A percentile compares a stretch with the other conserved stretches of the same genome.
Conservation (phyloP, 2,797 vertebrate genomes). For the Potorous gilbertii region DNA sequence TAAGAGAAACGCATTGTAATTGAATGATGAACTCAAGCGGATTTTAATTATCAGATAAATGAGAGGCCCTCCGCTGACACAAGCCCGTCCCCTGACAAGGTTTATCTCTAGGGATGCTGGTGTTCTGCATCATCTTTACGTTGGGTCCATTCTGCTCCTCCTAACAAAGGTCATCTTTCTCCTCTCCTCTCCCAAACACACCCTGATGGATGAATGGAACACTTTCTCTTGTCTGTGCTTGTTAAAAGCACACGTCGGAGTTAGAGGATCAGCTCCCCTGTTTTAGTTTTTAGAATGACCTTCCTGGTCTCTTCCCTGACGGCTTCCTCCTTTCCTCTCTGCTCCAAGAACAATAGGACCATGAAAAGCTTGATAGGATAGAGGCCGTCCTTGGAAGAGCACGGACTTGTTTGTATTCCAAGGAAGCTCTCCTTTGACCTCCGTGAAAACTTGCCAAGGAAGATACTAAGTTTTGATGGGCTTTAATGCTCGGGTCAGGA, state of each 20-base stretch:
- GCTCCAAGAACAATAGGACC: not conserved
- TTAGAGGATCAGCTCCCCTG: not conserved
- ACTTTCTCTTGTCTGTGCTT: not conserved
- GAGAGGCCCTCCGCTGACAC: not conserved
- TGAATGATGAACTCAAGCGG: not conserved
- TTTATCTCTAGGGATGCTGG: not conserved
- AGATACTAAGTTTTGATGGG: not conserved
- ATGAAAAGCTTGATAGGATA: not conserved
- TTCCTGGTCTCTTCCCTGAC: not conserved
- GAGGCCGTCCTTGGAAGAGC: not conserved
- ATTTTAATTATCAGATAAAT: not conserved
- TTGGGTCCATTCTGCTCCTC: not conserved
- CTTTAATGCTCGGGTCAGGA: too few species aligned
- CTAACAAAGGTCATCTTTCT: not conserved
- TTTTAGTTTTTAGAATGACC: not conserved
- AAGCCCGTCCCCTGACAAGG: not conserved
- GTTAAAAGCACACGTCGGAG: not conserved
- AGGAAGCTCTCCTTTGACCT: not conserved
- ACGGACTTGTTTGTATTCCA: not conserved
- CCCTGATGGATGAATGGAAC: rapidly evolving
- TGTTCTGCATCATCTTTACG: not conserved
- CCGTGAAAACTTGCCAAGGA: not conserved
- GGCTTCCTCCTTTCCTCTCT: not conserved
- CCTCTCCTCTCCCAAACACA: not conserved
- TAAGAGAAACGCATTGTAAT: not conserved